phyloP scores from a whole-genome alignment of 2,113 vertebrate genomes.

The Phyllostomus discolor region DNA sequence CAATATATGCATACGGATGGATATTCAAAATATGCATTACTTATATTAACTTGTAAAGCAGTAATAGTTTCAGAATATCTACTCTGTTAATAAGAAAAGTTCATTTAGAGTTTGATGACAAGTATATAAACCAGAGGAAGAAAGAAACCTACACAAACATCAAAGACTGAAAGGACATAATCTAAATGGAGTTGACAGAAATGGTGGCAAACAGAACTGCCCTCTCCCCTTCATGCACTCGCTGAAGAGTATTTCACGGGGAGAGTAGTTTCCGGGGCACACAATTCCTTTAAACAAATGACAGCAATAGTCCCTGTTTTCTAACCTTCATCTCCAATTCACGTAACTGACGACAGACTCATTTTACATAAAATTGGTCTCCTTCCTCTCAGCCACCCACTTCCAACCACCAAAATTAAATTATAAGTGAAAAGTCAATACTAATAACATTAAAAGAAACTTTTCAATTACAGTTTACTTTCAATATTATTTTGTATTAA shows the following conservation, averaged over 20 bases:
- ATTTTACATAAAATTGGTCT: not conserved
- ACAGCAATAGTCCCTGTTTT: not conserved
- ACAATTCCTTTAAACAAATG: not conserved
- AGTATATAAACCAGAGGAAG: not conserved
- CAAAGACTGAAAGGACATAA: not conserved
- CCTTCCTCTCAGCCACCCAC: not conserved
- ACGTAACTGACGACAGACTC: not conserved
- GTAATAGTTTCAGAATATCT: not conserved
- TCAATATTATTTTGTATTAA: no score
- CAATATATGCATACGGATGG: accelerated
- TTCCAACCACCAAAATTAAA: not conserved
- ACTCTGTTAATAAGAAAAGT: not conserved
- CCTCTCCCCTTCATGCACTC: not conserved
- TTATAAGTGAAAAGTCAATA: not conserved
- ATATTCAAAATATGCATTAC: not conserved
- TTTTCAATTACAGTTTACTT: not conserved
- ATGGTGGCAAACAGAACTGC: not conserved
- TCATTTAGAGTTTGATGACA: no score
- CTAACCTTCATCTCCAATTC: not conserved
- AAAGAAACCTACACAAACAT: not conserved
- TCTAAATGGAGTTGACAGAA: not conserved
- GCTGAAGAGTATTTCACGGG: not conserved
- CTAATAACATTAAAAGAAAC: not conserved
- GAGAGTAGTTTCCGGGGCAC: not conserved
- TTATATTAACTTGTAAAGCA: not conserved